These are phyloP conservation scores for Pantherophis vulpinus DNA, from an alignment of 2,797 vertebrate species.

Conservation along the genomic window DNA sequence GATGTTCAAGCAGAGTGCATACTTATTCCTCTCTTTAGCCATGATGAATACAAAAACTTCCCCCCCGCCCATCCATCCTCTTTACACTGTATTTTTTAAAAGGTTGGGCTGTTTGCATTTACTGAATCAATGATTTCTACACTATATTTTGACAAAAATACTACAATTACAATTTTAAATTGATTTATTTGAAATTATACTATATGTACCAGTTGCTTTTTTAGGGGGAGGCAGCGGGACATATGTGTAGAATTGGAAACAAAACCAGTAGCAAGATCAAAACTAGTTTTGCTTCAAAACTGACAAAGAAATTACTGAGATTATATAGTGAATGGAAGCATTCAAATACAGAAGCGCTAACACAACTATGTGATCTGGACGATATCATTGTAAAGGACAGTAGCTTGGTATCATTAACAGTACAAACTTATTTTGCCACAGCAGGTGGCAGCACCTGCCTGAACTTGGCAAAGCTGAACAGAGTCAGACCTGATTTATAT, in stretches of 20 bases:
- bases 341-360: background rate
- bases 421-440: background rate
- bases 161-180: background rate
- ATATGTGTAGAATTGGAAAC: background rate
- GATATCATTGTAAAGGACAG: background rate
- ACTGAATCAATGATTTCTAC: background rate
- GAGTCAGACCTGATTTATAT: background rate
- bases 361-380: background rate
- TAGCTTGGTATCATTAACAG: background rate
- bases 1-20: conserved; percentile 54
- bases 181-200: background rate
- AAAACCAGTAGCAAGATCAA: background rate
- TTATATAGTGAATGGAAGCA: background rate
- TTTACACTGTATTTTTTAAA: background rate
- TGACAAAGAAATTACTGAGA: background rate
- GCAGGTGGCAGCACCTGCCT: background rate
- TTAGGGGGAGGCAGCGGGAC: background rate
- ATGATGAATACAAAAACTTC: background rate
- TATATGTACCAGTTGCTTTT: background rate
- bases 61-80: background rate
- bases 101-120: background rate
- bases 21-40: background rate
- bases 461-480: background rate
- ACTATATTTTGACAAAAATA: background rate
- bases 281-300: background rate